phyloP scores from a whole-genome alignment of 2,113 vertebrate genomes.

The Tragelaphus imberbis region DNA sequence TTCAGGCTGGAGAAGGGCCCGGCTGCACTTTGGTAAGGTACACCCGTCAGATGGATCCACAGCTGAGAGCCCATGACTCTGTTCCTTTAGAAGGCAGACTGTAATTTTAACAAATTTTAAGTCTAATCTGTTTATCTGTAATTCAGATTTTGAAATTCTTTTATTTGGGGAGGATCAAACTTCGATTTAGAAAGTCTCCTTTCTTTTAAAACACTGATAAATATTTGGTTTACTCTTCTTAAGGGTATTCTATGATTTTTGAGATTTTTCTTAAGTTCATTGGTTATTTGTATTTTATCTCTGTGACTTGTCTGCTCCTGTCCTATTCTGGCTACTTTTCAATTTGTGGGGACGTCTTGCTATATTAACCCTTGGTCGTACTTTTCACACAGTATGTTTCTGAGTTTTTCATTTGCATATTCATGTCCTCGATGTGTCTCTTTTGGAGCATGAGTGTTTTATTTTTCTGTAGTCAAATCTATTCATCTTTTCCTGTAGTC shows the following conservation, averaged over 20 bases:
- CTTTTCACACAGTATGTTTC: neutral
- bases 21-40: conserved; percentile 65
- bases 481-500: neutral
- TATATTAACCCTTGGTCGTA: neutral
- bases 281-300: neutral
- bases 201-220: neutral
- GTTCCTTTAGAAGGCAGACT: neutral
- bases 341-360: neutral
- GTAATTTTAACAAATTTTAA: neutral
- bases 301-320: neutral
- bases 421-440: neutral
- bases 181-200: neutral
- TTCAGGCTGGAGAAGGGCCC: conserved; percentile 70
- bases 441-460: neutral
- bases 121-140: neutral
- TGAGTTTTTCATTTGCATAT: neutral
- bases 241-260: neutral
- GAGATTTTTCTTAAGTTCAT: neutral
- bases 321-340: neutral
- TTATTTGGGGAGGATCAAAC: neutral
- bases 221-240: neutral
- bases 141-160: neutral
- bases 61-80: neutral
- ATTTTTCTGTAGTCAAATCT: neutral
- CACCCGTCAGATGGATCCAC: neutral